Evolutionary conservation across 2,888 invertebrate genomes (phyloP), one percentile per base, ranked within the genome.

Genomic region (Prenolepis imparis): DNA sequence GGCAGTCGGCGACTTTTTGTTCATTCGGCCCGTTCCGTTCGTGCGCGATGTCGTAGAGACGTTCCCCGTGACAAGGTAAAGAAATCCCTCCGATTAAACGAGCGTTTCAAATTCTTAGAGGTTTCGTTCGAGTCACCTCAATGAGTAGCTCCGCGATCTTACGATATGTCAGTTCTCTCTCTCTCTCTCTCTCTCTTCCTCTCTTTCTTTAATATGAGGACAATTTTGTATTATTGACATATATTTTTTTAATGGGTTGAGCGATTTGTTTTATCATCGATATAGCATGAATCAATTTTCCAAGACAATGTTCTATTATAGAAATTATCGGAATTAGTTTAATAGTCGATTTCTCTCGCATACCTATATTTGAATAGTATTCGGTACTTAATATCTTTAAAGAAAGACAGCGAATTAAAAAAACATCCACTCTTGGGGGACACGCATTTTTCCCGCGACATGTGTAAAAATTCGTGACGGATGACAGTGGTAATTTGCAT

Each of bases 391-490:
- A 28, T 55, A 77, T 68, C 36, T 66, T 68, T 39, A 9, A 68
- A 28, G 59, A 57, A 59, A 70, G 63, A n/a, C 21, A 24, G 59
- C 41, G 41, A 59, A 70, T 59, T 28, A 68, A 68, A 70, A 78
- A 68, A 36, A 12, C 36, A 11, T 41, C 3, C 52, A 48, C 28
- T 32, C 64, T 12, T 44, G 78, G 70, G 59, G 36, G 18, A 12
- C 18, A 52, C 44, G 44, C 8, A 41, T 70, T 78, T 70, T 59
- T 44, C 70, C 36, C 1, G 36, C 32, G 61, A 59, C 70, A 36
- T 24, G 44, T 44, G 59, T 70, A 78, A 78, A 78, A 78, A 78
- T 78, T 52, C 44, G 78, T 59, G 78, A 78, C 70, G 70, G 70
- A 24, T 70, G 59, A 59, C 70, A 70, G 36, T 36, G 44, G 32